A percentile compares a stretch with the other conserved stretches of the same genome.
These are phyloP conservation scores for Scolopax bukidnonensis DNA, from an alignment of 2,797 vertebrate genomes.

Conservation along the genomic window DNA sequence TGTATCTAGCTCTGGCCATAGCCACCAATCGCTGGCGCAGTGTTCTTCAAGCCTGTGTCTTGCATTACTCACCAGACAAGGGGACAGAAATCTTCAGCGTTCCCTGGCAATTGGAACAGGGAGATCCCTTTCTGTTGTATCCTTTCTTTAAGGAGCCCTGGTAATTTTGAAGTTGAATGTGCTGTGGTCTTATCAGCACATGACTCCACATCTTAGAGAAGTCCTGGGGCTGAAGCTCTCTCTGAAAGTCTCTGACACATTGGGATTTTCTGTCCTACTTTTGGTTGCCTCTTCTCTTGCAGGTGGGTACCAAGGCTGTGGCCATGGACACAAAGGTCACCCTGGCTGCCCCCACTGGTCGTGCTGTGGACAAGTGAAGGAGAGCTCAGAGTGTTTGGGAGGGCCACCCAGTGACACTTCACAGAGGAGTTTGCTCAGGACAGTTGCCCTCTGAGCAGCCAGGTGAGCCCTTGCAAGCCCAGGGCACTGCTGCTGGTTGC, in stretches of 20 bases:
- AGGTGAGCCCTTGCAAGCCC: neutral
- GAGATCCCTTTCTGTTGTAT: neutral
- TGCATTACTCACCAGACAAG: neutral
- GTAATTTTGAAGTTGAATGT: neutral
- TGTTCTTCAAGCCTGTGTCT: neutral
- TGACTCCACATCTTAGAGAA: neutral
- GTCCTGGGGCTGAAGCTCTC: neutral
- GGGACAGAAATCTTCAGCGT: neutral
- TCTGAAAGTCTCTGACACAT: neutral
- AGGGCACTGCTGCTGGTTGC: neutral
- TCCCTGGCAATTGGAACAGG: neutral
- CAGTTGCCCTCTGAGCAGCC: slow-evolving; percentile 84
- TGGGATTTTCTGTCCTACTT: neutral
- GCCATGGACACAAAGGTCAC: slow-evolving; percentile 91
- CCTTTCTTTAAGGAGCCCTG: neutral
- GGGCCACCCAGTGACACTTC: neutral
- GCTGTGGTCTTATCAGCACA: neutral
- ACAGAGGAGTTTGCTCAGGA: slow-evolving; percentile 80
- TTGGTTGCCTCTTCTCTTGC: neutral
- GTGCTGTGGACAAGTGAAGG: slow-evolving; percentile 86
- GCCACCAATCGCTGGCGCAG: neutral
- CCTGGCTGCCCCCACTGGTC: slow-evolving; percentile 93
- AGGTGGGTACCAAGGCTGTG: slow-evolving; percentile 96
- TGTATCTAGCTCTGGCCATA: neutral
- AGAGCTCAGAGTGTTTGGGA: slow-evolving; percentile 85